These are phyloP conservation scores for Phyllotis vaccarum DNA, from an alignment of 2,797 vertebrate genomes.

Conservation along the genomic window DNA sequence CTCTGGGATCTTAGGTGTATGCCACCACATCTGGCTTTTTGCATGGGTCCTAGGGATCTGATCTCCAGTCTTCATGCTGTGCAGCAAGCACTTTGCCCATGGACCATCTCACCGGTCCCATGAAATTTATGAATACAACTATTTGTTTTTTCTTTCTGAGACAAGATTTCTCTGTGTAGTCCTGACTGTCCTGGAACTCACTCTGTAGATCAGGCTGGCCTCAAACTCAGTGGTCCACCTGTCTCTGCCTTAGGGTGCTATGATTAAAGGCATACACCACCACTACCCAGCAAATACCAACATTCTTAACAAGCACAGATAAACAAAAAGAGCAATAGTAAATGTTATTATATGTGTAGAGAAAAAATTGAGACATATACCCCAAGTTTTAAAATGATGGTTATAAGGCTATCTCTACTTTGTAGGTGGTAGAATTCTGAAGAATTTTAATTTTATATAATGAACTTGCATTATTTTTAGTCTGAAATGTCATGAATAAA, in stretches of 20 bases:
- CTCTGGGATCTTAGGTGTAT: too few species aligned
- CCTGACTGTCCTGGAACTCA: background rate
- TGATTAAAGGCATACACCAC: background rate
- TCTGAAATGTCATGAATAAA: constrained; percentile 57
- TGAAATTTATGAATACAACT: background rate
- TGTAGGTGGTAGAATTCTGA: background rate
- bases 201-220: background rate
- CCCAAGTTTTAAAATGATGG: background rate
- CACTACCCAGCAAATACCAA: background rate
- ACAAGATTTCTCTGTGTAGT: background rate
- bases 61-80: background rate
- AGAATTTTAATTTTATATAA: constrained; percentile 49
- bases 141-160: background rate
- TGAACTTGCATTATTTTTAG: constrained; percentile 54
- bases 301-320: background rate
- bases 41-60: background rate
- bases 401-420: background rate
- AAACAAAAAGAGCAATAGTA: background rate
- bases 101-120: background rate
- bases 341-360: background rate
- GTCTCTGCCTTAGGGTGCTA: background rate
- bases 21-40: background rate
- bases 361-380: background rate
- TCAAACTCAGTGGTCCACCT: background rate
- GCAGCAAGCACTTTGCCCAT: background rate